A percentile compares a stretch with the other conserved stretches of the same genome.
phyloP scores from a whole-genome alignment of 2,113 vertebrate genomes.

The Cygnus buccinator region DNA sequence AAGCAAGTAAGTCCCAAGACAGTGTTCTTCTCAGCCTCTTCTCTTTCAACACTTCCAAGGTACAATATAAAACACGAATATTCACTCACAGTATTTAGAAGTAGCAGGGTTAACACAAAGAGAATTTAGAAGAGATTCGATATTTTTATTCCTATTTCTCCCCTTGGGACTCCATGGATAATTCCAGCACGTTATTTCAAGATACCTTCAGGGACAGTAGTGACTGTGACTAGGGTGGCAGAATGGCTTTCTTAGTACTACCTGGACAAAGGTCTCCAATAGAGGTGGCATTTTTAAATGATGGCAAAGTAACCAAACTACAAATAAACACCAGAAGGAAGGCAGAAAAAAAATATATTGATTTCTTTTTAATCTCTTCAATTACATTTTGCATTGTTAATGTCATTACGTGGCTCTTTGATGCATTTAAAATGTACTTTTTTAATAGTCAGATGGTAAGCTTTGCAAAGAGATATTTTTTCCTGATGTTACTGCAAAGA shows the following conservation, averaged over 20 bases:
- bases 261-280: not conserved
- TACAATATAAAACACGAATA: not conserved
- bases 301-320: not conserved
- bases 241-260: not conserved
- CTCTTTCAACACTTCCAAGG: not conserved
- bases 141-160: not conserved
- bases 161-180: not conserved
- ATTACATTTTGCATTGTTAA: not conserved
- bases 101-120: not conserved
- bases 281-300: not conserved
- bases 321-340: not conserved
- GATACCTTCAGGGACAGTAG: not conserved
- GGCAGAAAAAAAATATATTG: not conserved
- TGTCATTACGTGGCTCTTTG: not conserved
- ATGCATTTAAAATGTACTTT: not conserved
- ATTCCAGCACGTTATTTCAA: not conserved
- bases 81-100: not conserved
- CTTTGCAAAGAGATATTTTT: not conserved
- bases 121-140: not conserved
- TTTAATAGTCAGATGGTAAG: not conserved
- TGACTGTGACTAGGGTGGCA: not conserved
- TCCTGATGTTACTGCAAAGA: not conserved
- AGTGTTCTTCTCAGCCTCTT: not conserved
- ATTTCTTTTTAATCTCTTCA: not conserved
- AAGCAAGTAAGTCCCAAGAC: not conserved